A percentile compares a stretch with the other conserved stretches of the same genome.
phyloP scores from a whole-genome alignment of 2,888 invertebrate species.

The Tribolium freemani region DNA sequence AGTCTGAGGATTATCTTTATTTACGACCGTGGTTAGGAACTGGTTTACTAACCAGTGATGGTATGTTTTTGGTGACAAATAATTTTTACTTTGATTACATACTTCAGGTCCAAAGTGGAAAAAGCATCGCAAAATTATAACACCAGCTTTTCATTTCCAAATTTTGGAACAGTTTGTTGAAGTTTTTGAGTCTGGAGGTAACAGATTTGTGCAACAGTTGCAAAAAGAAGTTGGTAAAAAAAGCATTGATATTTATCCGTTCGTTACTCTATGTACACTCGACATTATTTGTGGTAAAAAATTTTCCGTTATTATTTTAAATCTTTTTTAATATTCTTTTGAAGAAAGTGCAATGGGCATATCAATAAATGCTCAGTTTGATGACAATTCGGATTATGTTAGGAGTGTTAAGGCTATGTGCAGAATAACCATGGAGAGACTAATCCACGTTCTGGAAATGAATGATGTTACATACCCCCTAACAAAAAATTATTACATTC shows the following conservation, averaged over 20 bases:
- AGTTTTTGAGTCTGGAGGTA: slow-evolving; percentile 3
- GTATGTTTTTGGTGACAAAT: slow-evolving; percentile 7
- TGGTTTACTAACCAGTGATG: slow-evolving; percentile 26
- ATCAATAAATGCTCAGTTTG: slow-evolving; percentile 78
- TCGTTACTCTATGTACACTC: slow-evolving; percentile 1
- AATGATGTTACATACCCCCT: slow-evolving; percentile 69
- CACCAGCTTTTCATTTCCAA: slow-evolving; percentile 6
- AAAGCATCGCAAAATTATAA: neutral
- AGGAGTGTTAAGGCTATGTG: slow-evolving; percentile 75
- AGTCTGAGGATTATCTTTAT: slow-evolving; percentile 1
- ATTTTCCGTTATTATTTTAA: neutral
- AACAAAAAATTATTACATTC: slow-evolving; percentile 73
- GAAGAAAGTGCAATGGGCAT: slow-evolving; percentile 89
- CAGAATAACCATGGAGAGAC: slow-evolving; percentile 55
- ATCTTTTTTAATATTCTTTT: neutral
- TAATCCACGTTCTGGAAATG: slow-evolving; percentile 66
- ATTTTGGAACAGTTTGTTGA: slow-evolving; percentile 9
- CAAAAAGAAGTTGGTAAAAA: neutral
- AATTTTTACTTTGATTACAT: neutral
- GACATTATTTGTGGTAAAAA: slow-evolving; percentile 11
- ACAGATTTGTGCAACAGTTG: slow-evolving; percentile 6
- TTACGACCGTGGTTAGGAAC: slow-evolving; percentile 12
- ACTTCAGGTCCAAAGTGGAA: slow-evolving; percentile 1
- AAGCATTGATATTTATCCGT: neutral
- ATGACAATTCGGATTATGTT: slow-evolving; percentile 80